These are phyloP conservation scores for Lottia scabra DNA, from an alignment of 2,888 invertebrate species.

Conservation along the genomic window DNA sequence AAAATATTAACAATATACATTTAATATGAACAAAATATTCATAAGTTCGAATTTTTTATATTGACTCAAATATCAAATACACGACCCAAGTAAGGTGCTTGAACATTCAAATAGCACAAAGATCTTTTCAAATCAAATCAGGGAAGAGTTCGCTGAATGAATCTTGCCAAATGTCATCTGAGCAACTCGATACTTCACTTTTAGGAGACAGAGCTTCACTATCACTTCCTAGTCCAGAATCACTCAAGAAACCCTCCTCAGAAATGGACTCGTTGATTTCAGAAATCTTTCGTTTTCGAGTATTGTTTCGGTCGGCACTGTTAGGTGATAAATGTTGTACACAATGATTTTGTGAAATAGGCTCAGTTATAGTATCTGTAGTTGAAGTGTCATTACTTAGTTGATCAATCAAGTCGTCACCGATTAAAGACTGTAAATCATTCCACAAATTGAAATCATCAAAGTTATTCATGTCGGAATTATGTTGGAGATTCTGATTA, in stretches of 20 bases:
- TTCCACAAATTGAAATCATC: not conserved
- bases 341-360: not conserved
- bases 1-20: too few species aligned
- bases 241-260: conserved; percentile 30
- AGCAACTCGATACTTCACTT: conserved; percentile 34
- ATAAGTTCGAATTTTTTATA: too few species aligned
- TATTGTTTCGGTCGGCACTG: conserved; percentile 33
- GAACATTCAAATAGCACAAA: too few species aligned
- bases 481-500: too few species aligned
- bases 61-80: too few species aligned
- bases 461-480: not conserved
- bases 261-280: conserved; percentile 3
- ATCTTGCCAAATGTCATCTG: conserved; percentile 54
- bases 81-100: too few species aligned
- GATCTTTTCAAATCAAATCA: conserved; percentile 31
- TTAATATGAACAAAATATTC: too few species aligned
- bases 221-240: conserved; percentile 51
- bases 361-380: not conserved
- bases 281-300: not conserved
- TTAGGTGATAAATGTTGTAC: not conserved
- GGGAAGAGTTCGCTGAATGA: conserved; percentile 58
- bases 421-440: not conserved
- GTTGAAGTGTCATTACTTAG: not conserved
- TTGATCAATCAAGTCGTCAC: conserved; percentile 4
- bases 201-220: conserved; percentile 50